These are phyloP conservation scores for Burhinus bistriatus DNA, from an alignment of 2,113 vertebrate genomes.

Conservation along the genomic window DNA sequence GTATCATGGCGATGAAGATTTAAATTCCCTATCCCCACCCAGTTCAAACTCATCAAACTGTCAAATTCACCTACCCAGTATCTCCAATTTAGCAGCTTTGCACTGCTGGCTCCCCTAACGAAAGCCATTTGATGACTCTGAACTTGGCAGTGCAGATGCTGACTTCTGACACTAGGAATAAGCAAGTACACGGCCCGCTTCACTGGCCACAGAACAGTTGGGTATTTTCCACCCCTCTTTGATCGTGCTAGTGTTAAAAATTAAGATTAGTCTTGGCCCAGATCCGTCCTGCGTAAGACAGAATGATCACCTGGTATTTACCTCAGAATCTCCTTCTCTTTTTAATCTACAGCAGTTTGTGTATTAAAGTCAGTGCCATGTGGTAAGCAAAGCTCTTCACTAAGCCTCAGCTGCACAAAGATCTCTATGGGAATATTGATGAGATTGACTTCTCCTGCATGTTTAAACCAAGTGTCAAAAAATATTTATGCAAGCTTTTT, in stretches of 20 bases:
- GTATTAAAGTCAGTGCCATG: background rate
- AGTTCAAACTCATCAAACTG: background rate
- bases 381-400: background rate
- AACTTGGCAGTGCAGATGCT: background rate
- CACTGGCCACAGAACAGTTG: background rate
- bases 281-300: background rate
- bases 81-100: background rate
- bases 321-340: background rate
- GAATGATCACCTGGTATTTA: background rate
- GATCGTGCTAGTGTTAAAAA: background rate
- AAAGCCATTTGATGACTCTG: background rate
- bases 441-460: background rate
- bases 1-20: background rate
- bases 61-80: background rate
- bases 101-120: background rate
- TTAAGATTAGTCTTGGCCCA: background rate
- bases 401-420: background rate
- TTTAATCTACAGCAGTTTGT: background rate
- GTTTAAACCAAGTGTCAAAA: constrained; percentile 14
- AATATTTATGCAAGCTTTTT: constrained; percentile 21
- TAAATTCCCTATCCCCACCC: background rate
- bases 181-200: background rate
- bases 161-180: background rate
- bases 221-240: background rate
- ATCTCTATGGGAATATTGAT: background rate